Evolutionary conservation across 2,797 vertebrate species (phyloP), one percentile per base, ranked within the genome.

Genomic region (Sebastes ruberrimus): DNA sequence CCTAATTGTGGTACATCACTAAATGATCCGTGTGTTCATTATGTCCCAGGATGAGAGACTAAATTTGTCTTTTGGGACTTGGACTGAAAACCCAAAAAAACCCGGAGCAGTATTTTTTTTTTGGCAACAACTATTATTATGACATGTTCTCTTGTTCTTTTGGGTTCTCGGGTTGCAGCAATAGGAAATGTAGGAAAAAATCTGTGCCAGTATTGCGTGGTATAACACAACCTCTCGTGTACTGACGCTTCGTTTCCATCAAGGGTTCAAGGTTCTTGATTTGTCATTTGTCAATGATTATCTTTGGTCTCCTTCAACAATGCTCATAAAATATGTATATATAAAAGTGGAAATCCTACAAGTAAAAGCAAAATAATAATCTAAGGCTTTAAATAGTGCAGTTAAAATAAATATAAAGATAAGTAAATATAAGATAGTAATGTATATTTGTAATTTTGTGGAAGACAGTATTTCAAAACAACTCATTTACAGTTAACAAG

Each of bases 41-140:
- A 33, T 25, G 63, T 82, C 46, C 28, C 55, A 46, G 14, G 5
- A 76, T 72, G 46, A 74, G 7, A 66, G 7, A 38, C 42, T 70
- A 46, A 62, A 80, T 67, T 28, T 64, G 46, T 78, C 5, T 76
- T 82, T 74, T 75, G 74, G 62, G 66, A 74, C 78, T 76, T 67
- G 46, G 63, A 59, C 66, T 83, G 46, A 13, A 72, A 78, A 74
- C 14, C 14, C 23, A 66, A 32, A 32, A 33, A 71, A 33, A 30
- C 66, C 16, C 32, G 10, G 20, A 74, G 57, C 52, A n/a, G 71
- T 65, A 13, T 33, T 49, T 71, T 72, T 72, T 72, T 67, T 72
- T 27, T 55, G 65, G 60, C n/a, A 42, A 13, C 8, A 28, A 13
- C 60, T 73, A 56, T 80, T 53, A 13, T 67, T n/a, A 10, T 61